Evolutionary conservation across 2,888 invertebrate genomes (phyloP).

Genomic region (Venustoraphidia nigricollis): DNA sequence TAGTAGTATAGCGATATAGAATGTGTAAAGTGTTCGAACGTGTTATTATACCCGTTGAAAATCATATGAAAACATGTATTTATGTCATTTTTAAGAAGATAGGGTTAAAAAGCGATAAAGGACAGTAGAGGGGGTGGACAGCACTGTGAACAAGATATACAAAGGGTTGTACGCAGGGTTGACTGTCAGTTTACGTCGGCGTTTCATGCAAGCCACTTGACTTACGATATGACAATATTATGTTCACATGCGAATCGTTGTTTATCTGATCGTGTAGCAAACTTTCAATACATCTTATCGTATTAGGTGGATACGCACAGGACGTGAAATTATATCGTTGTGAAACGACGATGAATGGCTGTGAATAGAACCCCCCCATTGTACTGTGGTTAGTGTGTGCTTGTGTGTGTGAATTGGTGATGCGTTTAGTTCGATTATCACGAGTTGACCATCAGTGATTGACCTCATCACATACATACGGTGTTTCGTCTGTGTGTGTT

Average conservation of each 20-base stretch:
- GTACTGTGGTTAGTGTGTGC: no score
- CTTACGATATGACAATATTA: background rate
- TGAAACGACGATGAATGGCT: no score
- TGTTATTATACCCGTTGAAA: background rate
- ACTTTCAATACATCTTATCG: no score
- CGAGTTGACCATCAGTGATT: no score
- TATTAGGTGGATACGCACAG: no score
- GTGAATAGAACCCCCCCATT: no score
- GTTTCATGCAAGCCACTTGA: background rate
- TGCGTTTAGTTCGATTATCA: no score
- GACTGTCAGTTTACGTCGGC: slow-evolving; percentile 1
- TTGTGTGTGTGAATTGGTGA: no score
- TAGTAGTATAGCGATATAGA: background rate
- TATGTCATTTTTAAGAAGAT: background rate
- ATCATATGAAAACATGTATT: background rate
- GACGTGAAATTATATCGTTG: no score
- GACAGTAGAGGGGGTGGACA: background rate
- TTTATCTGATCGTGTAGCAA: no score
- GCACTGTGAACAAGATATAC: background rate
- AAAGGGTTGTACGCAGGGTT: slow-evolving; percentile 1
- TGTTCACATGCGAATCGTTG: background rate
- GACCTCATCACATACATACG: no score
- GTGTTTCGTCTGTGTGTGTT: no score
- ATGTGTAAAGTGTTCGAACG: background rate
- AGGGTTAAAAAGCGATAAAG: background rate